A percentile compares a stretch with the other conserved stretches of the same genome.
phyloP scores from a whole-genome alignment of 2,113 vertebrate genomes.

The Onychostoma macrolepis region DNA sequence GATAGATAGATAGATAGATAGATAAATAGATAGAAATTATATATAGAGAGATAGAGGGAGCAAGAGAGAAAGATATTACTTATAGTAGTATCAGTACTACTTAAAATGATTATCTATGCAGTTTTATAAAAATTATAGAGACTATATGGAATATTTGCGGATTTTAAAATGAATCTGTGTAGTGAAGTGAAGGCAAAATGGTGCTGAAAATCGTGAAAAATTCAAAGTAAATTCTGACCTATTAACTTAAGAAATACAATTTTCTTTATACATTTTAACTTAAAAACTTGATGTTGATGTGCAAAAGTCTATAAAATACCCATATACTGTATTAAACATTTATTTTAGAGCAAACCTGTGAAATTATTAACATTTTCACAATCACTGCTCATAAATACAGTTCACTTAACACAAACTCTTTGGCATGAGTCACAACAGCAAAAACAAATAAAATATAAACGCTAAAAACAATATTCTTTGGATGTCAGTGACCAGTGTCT shows the following conservation, averaged over 20 bases:
- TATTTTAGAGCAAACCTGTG: background rate
- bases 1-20: no score
- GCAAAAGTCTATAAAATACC: background rate
- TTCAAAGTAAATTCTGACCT: background rate
- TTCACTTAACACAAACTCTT: background rate
- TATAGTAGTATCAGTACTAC: background rate
- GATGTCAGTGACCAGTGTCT: background rate
- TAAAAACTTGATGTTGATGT: background rate
- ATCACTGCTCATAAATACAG: background rate
- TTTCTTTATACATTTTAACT: background rate
- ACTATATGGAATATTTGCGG: background rate
- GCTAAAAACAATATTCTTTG: conserved; percentile 2
- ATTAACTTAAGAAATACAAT: background rate
- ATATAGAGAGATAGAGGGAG: background rate
- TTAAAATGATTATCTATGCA: background rate
- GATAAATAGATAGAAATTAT: no score
- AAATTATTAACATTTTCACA: background rate
- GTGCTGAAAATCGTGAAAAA: no score
- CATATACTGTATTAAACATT: background rate
- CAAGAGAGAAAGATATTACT: no score
- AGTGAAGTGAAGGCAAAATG: background rate
- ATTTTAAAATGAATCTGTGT: background rate
- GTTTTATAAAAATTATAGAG: background rate
- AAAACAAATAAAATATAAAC: background rate
- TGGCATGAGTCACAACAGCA: background rate